A percentile compares a stretch with the other conserved stretches of the same genome.
phyloP scores from a whole-genome alignment of 2,888 invertebrate genomes.

The Carabus problematicus region DNA sequence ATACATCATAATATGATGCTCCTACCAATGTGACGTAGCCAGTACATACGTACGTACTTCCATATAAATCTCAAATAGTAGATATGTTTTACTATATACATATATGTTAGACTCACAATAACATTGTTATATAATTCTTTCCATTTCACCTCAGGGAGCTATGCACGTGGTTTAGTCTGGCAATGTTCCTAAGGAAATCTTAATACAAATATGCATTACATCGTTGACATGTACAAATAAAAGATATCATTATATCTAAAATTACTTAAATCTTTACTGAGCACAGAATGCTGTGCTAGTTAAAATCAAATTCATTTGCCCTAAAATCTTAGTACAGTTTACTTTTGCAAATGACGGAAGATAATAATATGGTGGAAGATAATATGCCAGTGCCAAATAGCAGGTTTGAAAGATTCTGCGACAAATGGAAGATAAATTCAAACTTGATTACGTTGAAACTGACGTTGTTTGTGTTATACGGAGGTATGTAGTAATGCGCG shows the following conservation, averaged over 20 bases:
- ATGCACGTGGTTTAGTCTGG: neutral
- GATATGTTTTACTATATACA: no score
- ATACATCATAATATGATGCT: no score
- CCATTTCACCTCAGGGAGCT: no score
- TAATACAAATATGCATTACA: slow-evolving; percentile 20
- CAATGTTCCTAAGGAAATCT: slow-evolving; percentile 15
- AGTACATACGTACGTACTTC: no score
- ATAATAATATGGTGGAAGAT: slow-evolving; percentile 29
- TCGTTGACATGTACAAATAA: slow-evolving; percentile 27
- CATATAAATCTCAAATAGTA: no score
- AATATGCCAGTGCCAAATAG: slow-evolving; percentile 5
- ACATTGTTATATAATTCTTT: no score
- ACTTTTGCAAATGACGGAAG: slow-evolving; percentile 21
- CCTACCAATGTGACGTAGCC: no score
- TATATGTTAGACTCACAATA: no score
- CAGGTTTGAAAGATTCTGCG: slow-evolving; percentile 40
- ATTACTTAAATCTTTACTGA: no score
- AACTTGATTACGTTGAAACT: slow-evolving; percentile 82
- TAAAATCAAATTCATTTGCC: neutral
- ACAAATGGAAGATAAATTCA: slow-evolving; percentile 68
- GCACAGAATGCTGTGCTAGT: no score
- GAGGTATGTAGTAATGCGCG: slow-evolving; percentile 63
- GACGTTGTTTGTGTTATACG: slow-evolving; percentile 83
- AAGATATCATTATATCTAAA: slow-evolving; percentile 22
- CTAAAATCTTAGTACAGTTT: neutral